Evolutionary conservation across 2,888 invertebrate genomes (phyloP).

Genomic region (Eristalis pertinax): DNA sequence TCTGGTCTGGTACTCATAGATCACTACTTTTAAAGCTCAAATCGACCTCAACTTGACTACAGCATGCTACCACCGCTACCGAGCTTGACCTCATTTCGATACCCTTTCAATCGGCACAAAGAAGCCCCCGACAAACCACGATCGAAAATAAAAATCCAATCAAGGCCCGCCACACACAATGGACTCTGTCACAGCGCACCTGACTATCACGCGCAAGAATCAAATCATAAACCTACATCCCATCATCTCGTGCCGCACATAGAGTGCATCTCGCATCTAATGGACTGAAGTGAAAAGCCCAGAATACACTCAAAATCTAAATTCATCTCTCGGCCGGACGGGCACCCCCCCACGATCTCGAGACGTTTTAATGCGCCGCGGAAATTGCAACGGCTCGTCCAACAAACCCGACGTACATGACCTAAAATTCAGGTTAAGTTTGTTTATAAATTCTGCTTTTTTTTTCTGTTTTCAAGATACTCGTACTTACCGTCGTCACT

Average conservation of each 20-base stretch:
- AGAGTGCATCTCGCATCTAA: slow-evolving; percentile 36
- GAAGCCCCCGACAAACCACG: neutral
- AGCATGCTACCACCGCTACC: too few species aligned
- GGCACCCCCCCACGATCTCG: slow-evolving; percentile 2
- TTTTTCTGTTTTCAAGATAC: slow-evolving; percentile 37
- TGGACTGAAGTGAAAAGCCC: neutral
- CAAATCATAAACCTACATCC: slow-evolving; percentile 32
- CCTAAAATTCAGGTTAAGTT: slow-evolving; percentile 71
- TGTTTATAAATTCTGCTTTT: slow-evolving; percentile 50
- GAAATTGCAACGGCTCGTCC: slow-evolving; percentile 51
- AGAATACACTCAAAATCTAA: neutral
- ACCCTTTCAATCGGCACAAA: neutral
- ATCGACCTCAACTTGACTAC: neutral
- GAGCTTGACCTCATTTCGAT: neutral
- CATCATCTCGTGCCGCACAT: neutral
- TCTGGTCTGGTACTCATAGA: too few species aligned
- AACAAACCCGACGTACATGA: slow-evolving; percentile 68
- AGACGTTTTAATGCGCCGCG: slow-evolving; percentile 45
- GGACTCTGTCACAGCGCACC: slow-evolving; percentile 41
- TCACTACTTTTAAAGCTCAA: too few species aligned
- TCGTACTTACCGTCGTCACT: slow-evolving; percentile 26
- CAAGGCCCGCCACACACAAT: slow-evolving; percentile 14
- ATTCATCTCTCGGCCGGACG: neutral
- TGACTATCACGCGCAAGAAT: slow-evolving; percentile 36
- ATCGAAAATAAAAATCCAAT: neutral